phyloP scores from a whole-genome alignment of 2,797 vertebrate genomes.

The Peromyscus nudipes region DNA sequence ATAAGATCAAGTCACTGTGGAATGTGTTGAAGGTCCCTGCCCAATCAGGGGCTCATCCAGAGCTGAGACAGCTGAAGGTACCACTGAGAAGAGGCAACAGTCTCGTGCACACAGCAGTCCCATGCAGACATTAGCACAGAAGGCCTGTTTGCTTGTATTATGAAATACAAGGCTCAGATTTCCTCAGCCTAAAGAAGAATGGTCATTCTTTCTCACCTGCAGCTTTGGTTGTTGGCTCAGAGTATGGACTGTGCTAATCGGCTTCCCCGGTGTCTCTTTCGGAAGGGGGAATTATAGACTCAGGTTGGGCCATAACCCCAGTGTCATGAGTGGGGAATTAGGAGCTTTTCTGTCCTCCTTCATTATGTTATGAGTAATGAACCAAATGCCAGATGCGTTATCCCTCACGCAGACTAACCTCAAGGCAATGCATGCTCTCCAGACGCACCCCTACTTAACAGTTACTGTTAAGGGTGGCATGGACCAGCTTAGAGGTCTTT shows the following conservation, averaged over 20 bases:
- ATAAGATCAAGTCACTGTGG: not conserved
- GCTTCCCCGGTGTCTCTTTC: not conserved
- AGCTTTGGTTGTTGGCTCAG: not conserved
- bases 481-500: not conserved
- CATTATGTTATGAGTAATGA: not conserved
- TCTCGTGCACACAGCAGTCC: not conserved
- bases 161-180: slow-evolving; percentile 56
- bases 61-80: no score
- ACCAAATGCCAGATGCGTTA: not conserved
- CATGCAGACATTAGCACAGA: slow-evolving; percentile 23
- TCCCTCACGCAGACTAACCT: not conserved
- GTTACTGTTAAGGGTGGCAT: no score
- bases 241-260: not conserved
- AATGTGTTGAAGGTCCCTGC: not conserved
- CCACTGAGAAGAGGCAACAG: not conserved
- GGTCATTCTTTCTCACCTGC: not conserved
- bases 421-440: not conserved
- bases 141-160: not conserved
- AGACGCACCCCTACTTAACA: no score
- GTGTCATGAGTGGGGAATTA: no score
- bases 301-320: not conserved
- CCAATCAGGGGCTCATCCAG: not conserved
- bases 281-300: not conserved
- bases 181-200: slow-evolving; percentile 36
- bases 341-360: not conserved